Percentiles rank a stretch among this genome's conserved stretches.
These are phyloP conservation scores for Sebastiscus tertius DNA, from an alignment of 2,797 vertebrate species.

Conservation along the genomic window DNA sequence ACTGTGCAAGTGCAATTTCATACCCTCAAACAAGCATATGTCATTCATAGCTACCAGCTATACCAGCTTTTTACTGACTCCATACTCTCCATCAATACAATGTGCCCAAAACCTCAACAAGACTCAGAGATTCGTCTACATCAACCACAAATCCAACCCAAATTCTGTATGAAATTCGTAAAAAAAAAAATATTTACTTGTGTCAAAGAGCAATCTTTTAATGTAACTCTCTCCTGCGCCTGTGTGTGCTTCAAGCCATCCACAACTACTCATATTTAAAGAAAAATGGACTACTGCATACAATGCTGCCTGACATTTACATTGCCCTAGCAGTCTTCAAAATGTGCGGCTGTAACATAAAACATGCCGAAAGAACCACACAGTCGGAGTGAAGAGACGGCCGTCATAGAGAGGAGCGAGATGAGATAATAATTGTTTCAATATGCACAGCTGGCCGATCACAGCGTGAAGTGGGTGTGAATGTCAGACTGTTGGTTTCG, in stretches of 20 bases:
- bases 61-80: too few relatives aligned
- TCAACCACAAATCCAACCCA: too few relatives aligned
- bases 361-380: background rate
- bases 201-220: too few relatives aligned
- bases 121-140: too few relatives aligned
- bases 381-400: fast-evolving
- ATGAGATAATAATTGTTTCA: background rate
- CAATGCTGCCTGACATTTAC: background rate
- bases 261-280: background rate
- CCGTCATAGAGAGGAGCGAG: background rate
- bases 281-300: background rate
- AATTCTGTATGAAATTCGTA: too few relatives aligned
- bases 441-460: background rate
- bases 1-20: too few relatives aligned
- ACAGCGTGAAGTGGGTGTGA: background rate
- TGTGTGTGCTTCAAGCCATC: background rate
- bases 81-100: too few relatives aligned
- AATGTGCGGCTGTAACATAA: background rate
- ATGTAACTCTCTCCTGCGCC: too few relatives aligned
- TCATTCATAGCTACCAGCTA: too few relatives aligned
- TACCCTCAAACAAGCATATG: too few relatives aligned
- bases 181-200: too few relatives aligned
- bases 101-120: too few relatives aligned
- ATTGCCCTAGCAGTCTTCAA: background rate
- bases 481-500: background rate